These are phyloP conservation scores for Thecophora atra DNA, from an alignment of 2,888 invertebrate species.

Conservation along the genomic window DNA sequence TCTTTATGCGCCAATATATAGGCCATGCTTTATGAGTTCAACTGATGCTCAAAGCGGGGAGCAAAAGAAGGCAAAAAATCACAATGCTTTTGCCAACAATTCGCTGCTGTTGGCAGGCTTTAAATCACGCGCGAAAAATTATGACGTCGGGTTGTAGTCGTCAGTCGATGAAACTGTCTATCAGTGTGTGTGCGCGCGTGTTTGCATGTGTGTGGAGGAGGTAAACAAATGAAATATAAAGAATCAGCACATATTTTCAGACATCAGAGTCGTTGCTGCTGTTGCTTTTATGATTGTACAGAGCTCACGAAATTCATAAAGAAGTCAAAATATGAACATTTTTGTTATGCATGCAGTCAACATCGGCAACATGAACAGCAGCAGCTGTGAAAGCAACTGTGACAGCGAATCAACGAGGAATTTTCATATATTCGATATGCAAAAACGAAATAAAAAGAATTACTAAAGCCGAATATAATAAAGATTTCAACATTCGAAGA, in stretches of 20 bases:
- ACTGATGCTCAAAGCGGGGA: too few species aligned
- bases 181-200: neutral
- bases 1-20: neutral
- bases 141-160: neutral
- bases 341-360: constrained; percentile 26
- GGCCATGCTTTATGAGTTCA: neutral
- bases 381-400: too few species aligned
- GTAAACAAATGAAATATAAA: neutral
- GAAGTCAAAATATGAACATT: constrained; percentile 24
- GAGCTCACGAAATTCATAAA: constrained; percentile 32
- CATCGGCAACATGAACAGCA: constrained; percentile 4
- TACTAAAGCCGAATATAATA: too few species aligned
- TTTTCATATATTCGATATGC: neutral
- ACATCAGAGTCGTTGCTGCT: neutral
- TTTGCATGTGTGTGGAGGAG: neutral
- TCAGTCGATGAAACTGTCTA: neutral
- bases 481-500: neutral
- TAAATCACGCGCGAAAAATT: neutral
- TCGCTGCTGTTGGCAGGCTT: too few species aligned
- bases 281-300: constrained; percentile 2
- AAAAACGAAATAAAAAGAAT: neutral
- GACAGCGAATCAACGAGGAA: neutral
- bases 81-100: too few species aligned
- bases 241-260: neutral
- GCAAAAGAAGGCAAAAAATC: too few species aligned